A percentile compares a stretch with the other conserved stretches of the same genome.
These are phyloP conservation scores for Drosophila fungiperda DNA, from an alignment of 2,888 invertebrate species.

Conservation along the genomic window DNA sequence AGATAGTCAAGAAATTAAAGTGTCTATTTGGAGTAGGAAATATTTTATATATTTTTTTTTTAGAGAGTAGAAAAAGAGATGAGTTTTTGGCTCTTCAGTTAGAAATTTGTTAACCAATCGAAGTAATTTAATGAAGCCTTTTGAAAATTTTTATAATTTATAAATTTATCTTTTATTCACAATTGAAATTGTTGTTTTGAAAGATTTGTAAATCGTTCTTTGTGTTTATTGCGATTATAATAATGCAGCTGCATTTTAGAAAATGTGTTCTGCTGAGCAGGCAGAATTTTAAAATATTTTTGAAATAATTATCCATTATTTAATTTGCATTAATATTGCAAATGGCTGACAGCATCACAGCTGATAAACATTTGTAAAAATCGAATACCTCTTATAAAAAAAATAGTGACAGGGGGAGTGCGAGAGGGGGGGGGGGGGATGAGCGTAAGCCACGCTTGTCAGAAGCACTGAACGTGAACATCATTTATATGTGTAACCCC, in stretches of 20 bases:
- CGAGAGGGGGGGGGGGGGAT: not conserved
- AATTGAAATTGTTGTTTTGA: not conserved
- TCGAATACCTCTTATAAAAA: not conserved
- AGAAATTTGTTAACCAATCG: not conserved
- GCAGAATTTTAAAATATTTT: not conserved
- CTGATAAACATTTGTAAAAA: not conserved
- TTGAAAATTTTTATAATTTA: not conserved
- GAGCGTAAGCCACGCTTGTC: slow-evolving; percentile 50
- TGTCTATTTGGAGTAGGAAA: not conserved
- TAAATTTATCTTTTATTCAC: not conserved
- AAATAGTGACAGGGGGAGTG: not conserved
- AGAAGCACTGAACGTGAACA: slow-evolving; percentile 71
- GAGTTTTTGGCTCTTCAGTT: not conserved
- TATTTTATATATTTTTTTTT: not conserved
- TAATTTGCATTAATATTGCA: not conserved
- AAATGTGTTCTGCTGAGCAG: not conserved
- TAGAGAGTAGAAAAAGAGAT: too few relatives aligned
- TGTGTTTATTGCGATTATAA: not conserved
- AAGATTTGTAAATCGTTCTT: not conserved
- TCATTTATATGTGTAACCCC: slow-evolving; percentile 63
- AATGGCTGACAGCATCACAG: not conserved
- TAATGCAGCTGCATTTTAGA: not conserved
- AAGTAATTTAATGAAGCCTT: not conserved
- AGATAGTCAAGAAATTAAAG: not conserved
- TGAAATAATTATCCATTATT: not conserved